phyloP scores from a whole-genome alignment of 2,888 invertebrate species.

The Achlya flavicornis region DNA sequence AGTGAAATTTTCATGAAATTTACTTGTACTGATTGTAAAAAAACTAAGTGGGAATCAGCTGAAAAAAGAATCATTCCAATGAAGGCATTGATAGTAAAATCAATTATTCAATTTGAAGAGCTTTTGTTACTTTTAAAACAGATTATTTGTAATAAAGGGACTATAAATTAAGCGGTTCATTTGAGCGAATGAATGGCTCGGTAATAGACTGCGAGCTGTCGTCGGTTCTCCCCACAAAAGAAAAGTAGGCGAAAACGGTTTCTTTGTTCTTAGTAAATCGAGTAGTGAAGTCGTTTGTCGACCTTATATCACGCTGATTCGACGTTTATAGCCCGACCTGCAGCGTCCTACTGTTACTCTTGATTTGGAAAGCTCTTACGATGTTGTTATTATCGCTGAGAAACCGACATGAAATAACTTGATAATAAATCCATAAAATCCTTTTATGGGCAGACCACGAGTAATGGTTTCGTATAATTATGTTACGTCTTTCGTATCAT shows the following conservation, averaged over 20 bases:
- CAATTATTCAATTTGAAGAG: conserved; percentile 18
- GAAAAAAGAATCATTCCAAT: not conserved
- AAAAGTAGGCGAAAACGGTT: conserved; percentile 70
- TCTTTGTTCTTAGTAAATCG: conserved; percentile 81
- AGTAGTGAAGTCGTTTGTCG: conserved; percentile 77
- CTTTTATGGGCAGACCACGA: not conserved
- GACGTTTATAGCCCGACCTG: conserved; percentile 75
- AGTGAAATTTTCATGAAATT: no score
- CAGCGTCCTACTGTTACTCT: conserved; percentile 60
- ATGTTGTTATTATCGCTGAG: conserved; percentile 37
- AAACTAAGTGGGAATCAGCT: not conserved
- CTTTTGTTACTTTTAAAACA: conserved; percentile 51
- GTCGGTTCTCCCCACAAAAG: conserved; percentile 67
- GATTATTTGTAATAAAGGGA: conserved; percentile 65
- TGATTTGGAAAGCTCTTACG: conserved; percentile 55
- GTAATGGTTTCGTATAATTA: no score
- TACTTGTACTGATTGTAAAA: no score
- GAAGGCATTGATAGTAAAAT: not conserved
- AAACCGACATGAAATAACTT: conserved; percentile 16
- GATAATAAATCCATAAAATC: conserved; percentile 23
- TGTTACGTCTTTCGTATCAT: no score
- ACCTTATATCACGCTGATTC: conserved; percentile 79
- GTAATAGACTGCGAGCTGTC: conserved; percentile 79
- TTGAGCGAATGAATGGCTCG: conserved; percentile 75
- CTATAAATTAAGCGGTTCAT: conserved; percentile 78